Evolutionary conservation across 2,113 vertebrate genomes (phyloP).

Genomic region (Dicrurus megarhynchus): DNA sequence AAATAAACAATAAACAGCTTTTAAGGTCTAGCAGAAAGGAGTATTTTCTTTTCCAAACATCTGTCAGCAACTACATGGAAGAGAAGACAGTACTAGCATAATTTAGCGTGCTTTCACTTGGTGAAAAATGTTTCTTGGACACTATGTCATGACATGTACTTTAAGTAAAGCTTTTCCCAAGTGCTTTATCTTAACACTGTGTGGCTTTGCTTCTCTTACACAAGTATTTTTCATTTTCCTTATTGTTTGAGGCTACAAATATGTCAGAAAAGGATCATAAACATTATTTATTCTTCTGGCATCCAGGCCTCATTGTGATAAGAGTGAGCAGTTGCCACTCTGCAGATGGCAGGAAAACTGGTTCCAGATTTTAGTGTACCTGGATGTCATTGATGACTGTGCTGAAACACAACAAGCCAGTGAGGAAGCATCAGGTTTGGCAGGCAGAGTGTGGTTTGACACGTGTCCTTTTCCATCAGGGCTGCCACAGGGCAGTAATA

Average conservation of each 20-base stretch:
- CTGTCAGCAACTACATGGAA: conserved; percentile 59
- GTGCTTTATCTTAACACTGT: conserved; percentile 25
- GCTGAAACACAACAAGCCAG: not conserved
- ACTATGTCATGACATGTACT: conserved; percentile 48
- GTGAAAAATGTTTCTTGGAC: conserved; percentile 62
- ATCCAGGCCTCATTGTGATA: not conserved
- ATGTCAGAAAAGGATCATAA: conserved; percentile 19
- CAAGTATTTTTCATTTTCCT: conserved; percentile 40
- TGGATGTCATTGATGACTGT: not conserved
- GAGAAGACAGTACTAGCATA: conserved; percentile 45
- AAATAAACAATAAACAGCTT: conserved; percentile 42
- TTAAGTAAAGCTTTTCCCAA: conserved; percentile 60
- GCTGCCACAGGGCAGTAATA: conserved; percentile 25
- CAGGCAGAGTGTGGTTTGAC: not conserved
- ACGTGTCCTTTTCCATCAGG: conserved; percentile 10
- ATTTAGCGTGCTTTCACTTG: conserved; percentile 40
- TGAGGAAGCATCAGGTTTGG: not conserved
- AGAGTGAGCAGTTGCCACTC: not conserved
- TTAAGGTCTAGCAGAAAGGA: conserved; percentile 69
- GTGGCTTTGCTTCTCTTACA: conserved; percentile 53
- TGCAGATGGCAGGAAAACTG: conserved; percentile 20
- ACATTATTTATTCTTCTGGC: conserved; percentile 1
- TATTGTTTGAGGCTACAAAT: conserved; percentile 3
- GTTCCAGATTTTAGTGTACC: not conserved
- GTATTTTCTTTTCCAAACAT: conserved; percentile 63